Evolutionary conservation across 2,797 vertebrate genomes (phyloP), one percentile per base, ranked within the genome.

Genomic region (Craterocephalus amniculus): DNA sequence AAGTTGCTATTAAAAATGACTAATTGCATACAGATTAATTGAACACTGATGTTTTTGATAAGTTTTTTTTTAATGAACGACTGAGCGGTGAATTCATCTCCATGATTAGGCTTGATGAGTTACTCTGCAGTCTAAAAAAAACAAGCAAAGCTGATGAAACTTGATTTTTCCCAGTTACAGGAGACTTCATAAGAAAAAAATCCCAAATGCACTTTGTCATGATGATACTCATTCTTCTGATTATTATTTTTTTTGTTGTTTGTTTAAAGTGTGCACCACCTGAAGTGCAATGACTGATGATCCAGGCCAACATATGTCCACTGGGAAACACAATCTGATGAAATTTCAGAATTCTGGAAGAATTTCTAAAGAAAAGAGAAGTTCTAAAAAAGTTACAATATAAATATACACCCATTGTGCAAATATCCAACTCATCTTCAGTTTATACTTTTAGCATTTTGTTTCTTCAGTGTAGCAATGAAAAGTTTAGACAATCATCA

Each of bases 21-120:
- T 70, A 78, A 85, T 88, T 85, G 81, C 78, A 70, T 72, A 74
- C 49, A 58, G 76, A 89, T 83, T 82, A 87, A 45, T 29, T 43
- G 80, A 76, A 73, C 81, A 77, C 87, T 76, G 67, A 86, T 83
- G 80, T 91, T 91, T 91, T 88, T 89, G 83, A 89, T 90, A 81
- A 88, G 88, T 90, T 80, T 92, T 90, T 86, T 92, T 90, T 86
- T 83, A 85, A 76, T 67, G 45, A 81, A 86, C 87, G 78, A 85
- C 54, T 79, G 87, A 89, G 89, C 86, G 91, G 82, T 91, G 78
- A 89, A 90, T 89, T 78, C 76, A 70, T 87, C 71, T 78, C 63
- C 67, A 56, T 54, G 63, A 80, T 70, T 80, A 66, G 45, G 66
- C 16, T 43, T 73, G 74, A 68, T 74, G 76, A 81, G 73, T 58